Conservation (phyloP, 2,888 invertebrate genomes). For the Agonopterix subpropinquella region DNA sequence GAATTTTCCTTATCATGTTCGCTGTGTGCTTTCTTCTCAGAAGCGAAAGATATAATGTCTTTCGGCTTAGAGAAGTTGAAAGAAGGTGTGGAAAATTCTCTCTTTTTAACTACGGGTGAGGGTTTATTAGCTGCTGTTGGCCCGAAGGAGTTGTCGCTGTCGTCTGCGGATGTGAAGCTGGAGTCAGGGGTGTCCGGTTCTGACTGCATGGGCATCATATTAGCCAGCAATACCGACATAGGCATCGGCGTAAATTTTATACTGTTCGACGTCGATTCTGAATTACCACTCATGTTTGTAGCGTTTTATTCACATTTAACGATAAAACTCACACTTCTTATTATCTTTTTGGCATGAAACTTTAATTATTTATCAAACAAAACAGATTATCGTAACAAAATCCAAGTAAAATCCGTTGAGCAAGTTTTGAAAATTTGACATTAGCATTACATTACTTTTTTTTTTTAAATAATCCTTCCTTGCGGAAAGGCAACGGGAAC, state of each 20-base stretch:
- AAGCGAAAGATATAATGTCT: conserved; percentile 36
- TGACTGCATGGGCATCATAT: conserved; percentile 48
- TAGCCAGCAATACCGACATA: conserved; percentile 60
- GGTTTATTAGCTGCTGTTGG: conserved; percentile 41
- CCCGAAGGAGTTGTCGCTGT: conserved; percentile 48
- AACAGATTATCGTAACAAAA: not conserved
- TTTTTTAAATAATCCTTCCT: too few relatives aligned
- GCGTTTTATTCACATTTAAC: conserved; percentile 5
- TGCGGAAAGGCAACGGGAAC: too few relatives aligned
- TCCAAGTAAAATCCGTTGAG: conserved; percentile 6
- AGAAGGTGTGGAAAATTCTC: conserved; percentile 39
- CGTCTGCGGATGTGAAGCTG: conserved; percentile 47
- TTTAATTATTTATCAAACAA: not conserved
- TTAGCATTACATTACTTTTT: too few relatives aligned
- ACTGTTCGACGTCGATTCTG: conserved; percentile 57
- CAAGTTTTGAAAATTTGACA: conserved; percentile 2
- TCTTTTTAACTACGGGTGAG: conserved; percentile 23
- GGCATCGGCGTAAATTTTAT: conserved; percentile 65
- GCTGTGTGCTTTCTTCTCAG: conserved; percentile 40
- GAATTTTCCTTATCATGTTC: conserved; percentile 50
- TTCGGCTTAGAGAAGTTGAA: conserved; percentile 28
- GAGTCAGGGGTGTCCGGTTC: conserved; percentile 39
- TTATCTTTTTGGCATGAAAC: not conserved
- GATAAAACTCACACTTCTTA: not conserved
- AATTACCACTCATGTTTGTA: conserved; percentile 46